phyloP scores from a whole-genome alignment of 1,140 invertebrate genomes.

The Macrobrachium rosenbergii region DNA sequence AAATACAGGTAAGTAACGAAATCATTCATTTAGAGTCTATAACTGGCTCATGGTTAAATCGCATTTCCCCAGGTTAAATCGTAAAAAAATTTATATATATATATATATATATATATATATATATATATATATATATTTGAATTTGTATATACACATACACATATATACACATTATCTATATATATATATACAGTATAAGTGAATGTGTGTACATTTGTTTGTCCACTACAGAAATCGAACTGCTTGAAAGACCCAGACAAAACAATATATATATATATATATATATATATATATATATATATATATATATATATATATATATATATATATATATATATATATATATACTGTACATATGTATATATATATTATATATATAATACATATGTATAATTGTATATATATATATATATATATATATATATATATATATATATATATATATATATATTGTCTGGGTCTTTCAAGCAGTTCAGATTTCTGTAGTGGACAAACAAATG shows the following conservation, averaged over 20 bases:
- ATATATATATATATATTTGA: background rate
- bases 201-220: background rate
- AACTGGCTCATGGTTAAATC: too few relatives aligned
- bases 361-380: background rate
- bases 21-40: too few relatives aligned
- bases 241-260: too few relatives aligned
- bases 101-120: slow-evolving; percentile 9
- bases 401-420: slow-evolving; percentile 1
- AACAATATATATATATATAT: background rate
- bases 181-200: background rate
- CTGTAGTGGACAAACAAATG: too few relatives aligned
- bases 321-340: background rate
- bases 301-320: background rate
- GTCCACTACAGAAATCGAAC: too few relatives aligned
- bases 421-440: too few relatives aligned
- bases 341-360: background rate
- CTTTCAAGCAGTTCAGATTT: too few relatives aligned
- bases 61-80: too few relatives aligned
- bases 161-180: background rate
- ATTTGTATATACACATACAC: background rate
- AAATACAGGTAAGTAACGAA: too few relatives aligned
- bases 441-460: too few relatives aligned
- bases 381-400: background rate
- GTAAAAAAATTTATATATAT: too few relatives aligned
- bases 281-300: background rate